Evolutionary conservation across 2,888 invertebrate genomes (phyloP), one percentile per base, ranked within the genome.

Genomic region (Standfussiana lucernea): DNA sequence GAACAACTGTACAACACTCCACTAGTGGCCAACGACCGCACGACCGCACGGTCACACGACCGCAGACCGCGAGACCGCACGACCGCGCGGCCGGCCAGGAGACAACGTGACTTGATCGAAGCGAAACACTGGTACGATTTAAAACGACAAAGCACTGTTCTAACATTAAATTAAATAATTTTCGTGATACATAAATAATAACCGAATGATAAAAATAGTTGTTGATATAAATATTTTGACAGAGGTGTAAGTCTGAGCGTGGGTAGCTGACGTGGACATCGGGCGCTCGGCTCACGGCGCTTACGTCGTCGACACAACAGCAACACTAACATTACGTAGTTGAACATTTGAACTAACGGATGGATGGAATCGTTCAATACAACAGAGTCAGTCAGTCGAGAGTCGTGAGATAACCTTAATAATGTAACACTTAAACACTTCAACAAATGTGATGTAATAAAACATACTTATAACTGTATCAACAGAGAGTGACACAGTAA

Each of bases 151-250:
- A 92, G 91, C 92, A 93, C 91, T 91, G 91, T 90, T 90, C 87
- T 91, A 91, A 89, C 90, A 91, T 90, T 92, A 92, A 92, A 92
- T 92, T 89, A 90, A 89, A 88, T 89, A 88, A 74, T 81, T 86
- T 94, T 93, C 92, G 92, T 92, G 92, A 93, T 94, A 94, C 88
- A 93, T 93, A 95, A 91, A 93, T 93, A 92, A 93, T 92, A 92
- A 92, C 90, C 91, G 87, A 93, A 94, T 91, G 90, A 93, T 93
- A 93, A 90, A 91, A 90, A 89, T 89, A 90, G 90, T 90, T 89
- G 59, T 92, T 92, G 93, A 92, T 91, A 91, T 91, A 86, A 80
- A 82, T 79, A 80, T 85, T 84, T 70, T 85, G 89, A 88, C 88
- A 88, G 87, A 87, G 93, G 90, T 90, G 90, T 83, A 88, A 87